A percentile compares a stretch with the other conserved stretches of the same genome.
Conservation (phyloP, 2,797 vertebrate species). For the Hoplostethus mediterraneus region DNA sequence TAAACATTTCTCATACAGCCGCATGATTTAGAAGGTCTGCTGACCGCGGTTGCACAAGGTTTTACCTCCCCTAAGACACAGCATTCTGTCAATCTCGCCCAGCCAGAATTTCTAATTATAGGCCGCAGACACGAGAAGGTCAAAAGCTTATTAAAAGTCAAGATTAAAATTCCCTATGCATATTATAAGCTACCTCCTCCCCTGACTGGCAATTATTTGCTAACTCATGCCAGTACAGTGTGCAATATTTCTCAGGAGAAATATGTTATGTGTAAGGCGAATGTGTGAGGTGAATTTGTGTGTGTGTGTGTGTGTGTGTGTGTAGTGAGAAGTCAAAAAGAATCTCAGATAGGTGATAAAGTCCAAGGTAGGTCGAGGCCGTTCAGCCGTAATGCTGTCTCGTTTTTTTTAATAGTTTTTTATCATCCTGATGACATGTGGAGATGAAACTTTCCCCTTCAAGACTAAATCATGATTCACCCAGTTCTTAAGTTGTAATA, state of each 20-base stretch:
- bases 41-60: constrained; percentile 77
- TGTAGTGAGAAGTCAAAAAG: constrained; percentile 11
- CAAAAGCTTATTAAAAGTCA: constrained; percentile 89
- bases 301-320: constrained; percentile 17
- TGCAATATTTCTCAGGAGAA: constrained; percentile 66
- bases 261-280: constrained; percentile 1
- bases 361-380: too few species aligned
- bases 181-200: constrained; percentile 78
- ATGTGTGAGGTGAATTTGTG: constrained; percentile 17
- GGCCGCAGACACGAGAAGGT: constrained; percentile 86
- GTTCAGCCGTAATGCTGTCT: too few species aligned
- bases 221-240: constrained; percentile 75
- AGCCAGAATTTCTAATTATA: constrained; percentile 89
- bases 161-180: constrained; percentile 84
- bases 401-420: neutral
- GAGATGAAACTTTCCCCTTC: constrained; percentile 17
- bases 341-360: neutral
- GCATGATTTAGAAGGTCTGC: constrained; percentile 85
- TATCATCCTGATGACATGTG: constrained; percentile 14
- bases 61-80: constrained; percentile 83
- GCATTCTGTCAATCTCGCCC: constrained; percentile 85
- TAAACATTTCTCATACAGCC: constrained; percentile 82
- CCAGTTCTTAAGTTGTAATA: neutral
- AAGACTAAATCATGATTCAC: constrained; percentile 21
- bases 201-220: constrained; percentile 80